Evolutionary conservation across 2,797 vertebrate species (phyloP).

Genomic region (Bradypodion pumilum): DNA sequence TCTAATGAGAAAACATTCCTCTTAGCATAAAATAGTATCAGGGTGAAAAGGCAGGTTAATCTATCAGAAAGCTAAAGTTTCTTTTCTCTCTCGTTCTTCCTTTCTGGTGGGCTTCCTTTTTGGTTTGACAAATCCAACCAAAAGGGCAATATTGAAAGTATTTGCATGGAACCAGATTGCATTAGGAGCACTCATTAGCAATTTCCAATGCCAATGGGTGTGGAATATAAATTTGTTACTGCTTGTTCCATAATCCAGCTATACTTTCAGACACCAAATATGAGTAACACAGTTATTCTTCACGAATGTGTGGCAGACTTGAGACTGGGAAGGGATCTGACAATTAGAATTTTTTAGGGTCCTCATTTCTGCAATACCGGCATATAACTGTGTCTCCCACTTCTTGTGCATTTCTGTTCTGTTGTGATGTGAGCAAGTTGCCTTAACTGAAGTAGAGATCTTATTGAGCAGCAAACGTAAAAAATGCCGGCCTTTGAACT

Average conservation of each 20-base stretch:
- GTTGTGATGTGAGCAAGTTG: slow-evolving; percentile 32
- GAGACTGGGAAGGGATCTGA: not conserved
- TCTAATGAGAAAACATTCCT: slow-evolving; percentile 56
- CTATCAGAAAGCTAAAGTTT: slow-evolving; percentile 39
- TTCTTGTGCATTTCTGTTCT: slow-evolving; percentile 23
- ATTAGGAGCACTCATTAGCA: slow-evolving; percentile 46
- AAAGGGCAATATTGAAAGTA: slow-evolving; percentile 39
- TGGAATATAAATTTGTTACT: slow-evolving; percentile 9
- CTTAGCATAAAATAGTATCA: slow-evolving; percentile 29
- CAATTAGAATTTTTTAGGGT: not conserved
- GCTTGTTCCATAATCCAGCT: not conserved
- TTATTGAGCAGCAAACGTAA: slow-evolving; percentile 31
- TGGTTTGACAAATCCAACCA: slow-evolving; percentile 54
- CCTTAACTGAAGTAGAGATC: slow-evolving; percentile 15
- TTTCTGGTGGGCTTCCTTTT: slow-evolving; percentile 22
- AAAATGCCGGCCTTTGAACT: slow-evolving; percentile 58
- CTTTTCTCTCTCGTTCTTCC: not conserved
- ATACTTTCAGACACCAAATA: not conserved
- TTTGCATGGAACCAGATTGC: slow-evolving; percentile 36
- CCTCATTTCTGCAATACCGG: not conserved
- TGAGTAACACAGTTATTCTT: slow-evolving; percentile 8
- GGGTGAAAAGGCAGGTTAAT: slow-evolving; percentile 8
- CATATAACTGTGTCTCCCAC: not conserved
- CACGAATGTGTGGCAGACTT: not conserved
- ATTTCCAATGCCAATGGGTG: slow-evolving; percentile 21